These are phyloP conservation scores for Malacoraja senta DNA, from an alignment of 2,797 vertebrate species.

Conservation along the genomic window DNA sequence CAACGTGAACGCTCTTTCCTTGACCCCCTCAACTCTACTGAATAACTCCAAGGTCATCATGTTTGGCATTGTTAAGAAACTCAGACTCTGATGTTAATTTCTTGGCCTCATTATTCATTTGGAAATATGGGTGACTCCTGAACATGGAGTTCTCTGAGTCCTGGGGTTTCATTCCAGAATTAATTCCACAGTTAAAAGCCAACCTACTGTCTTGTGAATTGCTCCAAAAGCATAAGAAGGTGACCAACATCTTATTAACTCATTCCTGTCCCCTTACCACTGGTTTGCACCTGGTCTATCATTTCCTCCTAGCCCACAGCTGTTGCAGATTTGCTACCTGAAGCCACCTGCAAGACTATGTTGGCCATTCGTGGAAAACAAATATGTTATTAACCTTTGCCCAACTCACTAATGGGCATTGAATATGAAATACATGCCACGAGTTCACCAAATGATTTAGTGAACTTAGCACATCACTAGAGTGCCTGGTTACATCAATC, in stretches of 20 bases:
- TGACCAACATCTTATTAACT: background rate
- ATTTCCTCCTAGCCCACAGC: background rate
- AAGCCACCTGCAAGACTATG: background rate
- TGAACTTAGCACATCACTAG: too few relatives aligned
- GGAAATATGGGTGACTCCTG: background rate
- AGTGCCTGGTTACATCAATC: too few relatives aligned
- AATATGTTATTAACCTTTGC: too few relatives aligned
- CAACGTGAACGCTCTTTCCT: too few relatives aligned
- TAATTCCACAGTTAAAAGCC: background rate
- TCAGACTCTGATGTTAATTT: background rate
- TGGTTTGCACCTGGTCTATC: background rate
- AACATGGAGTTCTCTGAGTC: background rate
- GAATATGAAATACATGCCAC: too few relatives aligned
- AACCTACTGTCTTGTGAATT: background rate
- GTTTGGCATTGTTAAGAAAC: background rate
- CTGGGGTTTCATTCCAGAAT: background rate
- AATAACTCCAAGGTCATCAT: background rate
- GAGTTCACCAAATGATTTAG: too few relatives aligned
- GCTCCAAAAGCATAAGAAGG: background rate
- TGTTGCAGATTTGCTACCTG: background rate
- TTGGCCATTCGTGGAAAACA: too few relatives aligned
- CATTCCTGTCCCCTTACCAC: background rate
- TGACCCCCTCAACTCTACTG: background rate
- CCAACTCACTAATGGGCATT: too few relatives aligned
- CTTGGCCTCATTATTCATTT: background rate